phyloP scores from a whole-genome alignment of 2,113 vertebrate species.

The Macheiramphus alcinus region DNA sequence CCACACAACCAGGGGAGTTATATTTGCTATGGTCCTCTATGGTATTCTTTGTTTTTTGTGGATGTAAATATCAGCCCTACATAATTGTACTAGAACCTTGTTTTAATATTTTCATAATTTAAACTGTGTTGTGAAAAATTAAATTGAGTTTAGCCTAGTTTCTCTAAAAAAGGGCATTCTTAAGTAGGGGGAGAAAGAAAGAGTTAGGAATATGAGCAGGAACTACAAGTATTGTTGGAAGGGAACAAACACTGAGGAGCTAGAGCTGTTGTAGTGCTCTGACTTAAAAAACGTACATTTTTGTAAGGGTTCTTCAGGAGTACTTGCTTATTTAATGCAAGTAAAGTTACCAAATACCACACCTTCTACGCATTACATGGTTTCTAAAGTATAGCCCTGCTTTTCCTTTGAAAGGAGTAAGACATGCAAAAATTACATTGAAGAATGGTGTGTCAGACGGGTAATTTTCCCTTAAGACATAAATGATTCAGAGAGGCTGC shows the following conservation, averaged over 20 bases:
- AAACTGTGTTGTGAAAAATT: not conserved
- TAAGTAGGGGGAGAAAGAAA: not conserved
- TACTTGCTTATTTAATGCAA: not conserved
- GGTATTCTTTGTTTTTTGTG: not conserved
- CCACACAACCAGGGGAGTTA: not conserved
- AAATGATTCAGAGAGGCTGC: not conserved
- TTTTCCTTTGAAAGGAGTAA: constrained; percentile 5
- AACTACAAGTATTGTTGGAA: not conserved
- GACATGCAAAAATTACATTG: not conserved
- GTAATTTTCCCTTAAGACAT: not conserved
- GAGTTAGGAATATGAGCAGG: not conserved
- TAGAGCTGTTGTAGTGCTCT: not conserved
- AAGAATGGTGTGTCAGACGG: not conserved
- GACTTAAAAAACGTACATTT: not conserved
- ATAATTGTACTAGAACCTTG: not conserved
- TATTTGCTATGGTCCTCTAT: not conserved
- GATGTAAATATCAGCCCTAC: not conserved
- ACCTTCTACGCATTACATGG: not conserved
- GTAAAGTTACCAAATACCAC: not conserved
- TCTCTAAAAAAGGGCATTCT: not conserved
- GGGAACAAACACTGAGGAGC: not conserved
- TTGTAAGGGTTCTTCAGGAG: not conserved
- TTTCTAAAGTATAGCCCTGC: not conserved
- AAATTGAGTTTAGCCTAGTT: not conserved
- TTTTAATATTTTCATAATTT: not conserved